A percentile compares a stretch with the other conserved stretches of the same genome.
phyloP scores from a whole-genome alignment of 2,888 invertebrate genomes.

The Rotaria macrura region DNA sequence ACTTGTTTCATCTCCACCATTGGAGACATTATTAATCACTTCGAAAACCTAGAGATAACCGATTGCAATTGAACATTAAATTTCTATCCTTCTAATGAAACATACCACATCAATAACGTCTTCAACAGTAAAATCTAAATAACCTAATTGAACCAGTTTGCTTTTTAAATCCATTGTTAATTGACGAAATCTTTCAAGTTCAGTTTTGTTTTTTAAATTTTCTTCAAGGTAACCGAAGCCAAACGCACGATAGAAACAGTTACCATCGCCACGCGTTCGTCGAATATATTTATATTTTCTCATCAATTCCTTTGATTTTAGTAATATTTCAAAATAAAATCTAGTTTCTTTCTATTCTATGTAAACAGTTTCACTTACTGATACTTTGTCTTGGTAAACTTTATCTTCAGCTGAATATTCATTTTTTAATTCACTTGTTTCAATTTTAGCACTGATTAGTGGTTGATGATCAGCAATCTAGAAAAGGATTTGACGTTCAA shows the following conservation, averaged over 20 bases:
- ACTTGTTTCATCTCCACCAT: constrained; percentile 56
- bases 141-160: constrained; percentile 32
- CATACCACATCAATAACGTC: constrained; percentile 80
- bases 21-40: constrained; percentile 46
- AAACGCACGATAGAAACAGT: constrained; percentile 91
- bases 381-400: background rate
- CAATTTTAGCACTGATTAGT: background rate
- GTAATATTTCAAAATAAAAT: background rate
- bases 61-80: too few species aligned
- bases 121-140: constrained; percentile 76
- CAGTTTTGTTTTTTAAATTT: constrained; percentile 33
- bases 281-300: constrained; percentile 54
- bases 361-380: background rate
- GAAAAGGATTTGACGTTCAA: background rate
- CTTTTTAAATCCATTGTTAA: constrained; percentile 1
- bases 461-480: background rate
- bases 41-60: constrained; percentile 53
- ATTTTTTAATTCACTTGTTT: background rate
- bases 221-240: constrained; percentile 84
- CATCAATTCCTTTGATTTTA: constrained; percentile 8
- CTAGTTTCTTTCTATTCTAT: background rate
- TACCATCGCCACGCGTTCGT: constrained; percentile 86
- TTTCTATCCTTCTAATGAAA: too few species aligned
- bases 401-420: background rate
- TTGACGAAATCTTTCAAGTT: constrained; percentile 60